Evolutionary conservation across 1,140 invertebrate species (phyloP), one percentile per base, ranked within the genome.

Genomic region (Habropoda laboriosa): DNA sequence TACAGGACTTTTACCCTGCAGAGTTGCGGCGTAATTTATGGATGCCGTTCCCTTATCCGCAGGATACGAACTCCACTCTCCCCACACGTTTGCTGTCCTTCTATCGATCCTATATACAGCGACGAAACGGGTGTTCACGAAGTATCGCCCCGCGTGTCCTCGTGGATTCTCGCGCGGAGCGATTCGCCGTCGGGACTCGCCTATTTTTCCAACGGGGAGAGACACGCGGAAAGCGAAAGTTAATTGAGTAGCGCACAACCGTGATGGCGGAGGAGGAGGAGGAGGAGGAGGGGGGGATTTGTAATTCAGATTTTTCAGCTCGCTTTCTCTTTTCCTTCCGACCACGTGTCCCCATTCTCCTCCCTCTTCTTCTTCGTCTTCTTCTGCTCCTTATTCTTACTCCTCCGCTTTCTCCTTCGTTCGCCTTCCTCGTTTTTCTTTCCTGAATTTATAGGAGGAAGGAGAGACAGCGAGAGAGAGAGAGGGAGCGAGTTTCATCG

Each of bases 21-120:
- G 90, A 92, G 91, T 92, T 91, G 88, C 88, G 89, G 90, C 90
- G 92, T 93, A 92, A 93, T 93, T 93, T 93, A 93, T 93, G 89
- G 90, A 92, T 92, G 89, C 91, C 91, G 89, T 92, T 92, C 92
- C 91, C 90, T 93, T 92, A 93, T 93, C 91, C 92, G 88, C 90
- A 91, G 92, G 91, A 92, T 92, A 91, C 90, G 90, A 91, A 93
- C 89, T 91, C 91, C 81, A 89, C 86, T 90, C 85, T 89, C 90
- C 88, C 91, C 90, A 92, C 90, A 92, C 90, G 88, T 91, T 91
- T 88, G 83, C 89, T 92, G 91, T 91, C 91, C 91, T 90, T 92
- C 90, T 92, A 92, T 92, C 90, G 91, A 92, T 92, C 91, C 89
- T 89, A 91, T 89, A 90, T 88, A 92, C 88, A 88, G 85, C 83